These are phyloP conservation scores for Spea bombifrons DNA, from an alignment of 2,113 vertebrate species.

Conservation along the genomic window DNA sequence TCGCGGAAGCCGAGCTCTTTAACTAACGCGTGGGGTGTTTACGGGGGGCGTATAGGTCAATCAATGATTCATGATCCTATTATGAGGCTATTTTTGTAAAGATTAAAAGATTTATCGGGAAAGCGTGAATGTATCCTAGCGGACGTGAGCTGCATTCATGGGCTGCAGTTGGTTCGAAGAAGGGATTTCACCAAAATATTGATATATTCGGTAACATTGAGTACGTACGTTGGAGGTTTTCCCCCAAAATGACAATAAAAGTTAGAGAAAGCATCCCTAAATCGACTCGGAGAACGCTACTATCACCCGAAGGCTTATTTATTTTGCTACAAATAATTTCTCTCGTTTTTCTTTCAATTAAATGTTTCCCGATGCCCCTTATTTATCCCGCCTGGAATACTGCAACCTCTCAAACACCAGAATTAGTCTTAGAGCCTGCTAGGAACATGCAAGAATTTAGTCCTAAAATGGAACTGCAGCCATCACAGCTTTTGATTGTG, in stretches of 20 bases:
- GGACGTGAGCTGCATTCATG: not conserved
- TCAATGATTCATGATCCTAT: slow-evolving; percentile 43
- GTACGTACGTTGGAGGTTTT: not conserved
- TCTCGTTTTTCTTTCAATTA: too few relatives aligned
- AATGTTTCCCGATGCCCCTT: too few relatives aligned
- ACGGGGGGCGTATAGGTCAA: slow-evolving; percentile 35
- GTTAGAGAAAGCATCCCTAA: not conserved
- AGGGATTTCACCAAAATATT: not conserved
- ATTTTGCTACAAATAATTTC: too few relatives aligned
- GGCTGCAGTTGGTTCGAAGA: not conserved
- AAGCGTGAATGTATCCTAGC: slow-evolving; percentile 29
- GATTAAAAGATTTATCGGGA: slow-evolving; percentile 10
- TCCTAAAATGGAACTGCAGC: too few relatives aligned
- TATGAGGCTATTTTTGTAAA: slow-evolving; percentile 38
- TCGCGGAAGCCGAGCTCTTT: not conserved
- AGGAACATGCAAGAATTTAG: too few relatives aligned
- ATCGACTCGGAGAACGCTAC: too few relatives aligned
- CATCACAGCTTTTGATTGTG: too few relatives aligned
- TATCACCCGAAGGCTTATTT: too few relatives aligned
- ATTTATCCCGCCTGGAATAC: too few relatives aligned
- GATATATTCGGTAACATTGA: not conserved
- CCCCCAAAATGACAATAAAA: not conserved
- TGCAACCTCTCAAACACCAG: too few relatives aligned
- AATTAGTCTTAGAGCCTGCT: too few relatives aligned
- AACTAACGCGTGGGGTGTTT: slow-evolving; percentile 1